phyloP scores from a whole-genome alignment of 2,113 vertebrate species.

The Syrrhaptes paradoxus region DNA sequence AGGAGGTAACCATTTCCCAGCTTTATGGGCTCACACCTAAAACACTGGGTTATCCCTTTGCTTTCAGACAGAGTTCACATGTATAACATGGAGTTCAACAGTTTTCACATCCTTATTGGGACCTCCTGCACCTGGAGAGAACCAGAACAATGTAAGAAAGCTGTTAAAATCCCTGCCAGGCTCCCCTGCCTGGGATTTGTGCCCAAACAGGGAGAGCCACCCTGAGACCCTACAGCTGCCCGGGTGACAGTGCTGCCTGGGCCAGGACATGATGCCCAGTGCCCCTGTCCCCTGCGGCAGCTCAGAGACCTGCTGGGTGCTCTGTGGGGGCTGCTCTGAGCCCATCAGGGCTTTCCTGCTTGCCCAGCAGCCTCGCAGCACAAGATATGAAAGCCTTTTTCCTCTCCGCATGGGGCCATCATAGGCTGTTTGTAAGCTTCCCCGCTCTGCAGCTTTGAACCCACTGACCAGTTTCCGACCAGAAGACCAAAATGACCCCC shows the following conservation, averaged over 20 bases:
- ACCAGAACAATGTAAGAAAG: background rate
- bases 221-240: background rate
- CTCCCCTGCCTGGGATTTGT: background rate
- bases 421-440: background rate
- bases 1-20: background rate
- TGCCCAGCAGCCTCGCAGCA: background rate
- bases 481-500: background rate
- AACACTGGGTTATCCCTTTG: background rate
- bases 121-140: background rate
- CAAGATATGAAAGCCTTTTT: background rate
- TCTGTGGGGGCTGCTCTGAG: rapidly evolving
- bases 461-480: background rate
- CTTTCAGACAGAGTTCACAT: background rate
- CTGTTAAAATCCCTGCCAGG: background rate
- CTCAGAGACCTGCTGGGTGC: too few species aligned
- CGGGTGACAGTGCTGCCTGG: background rate
- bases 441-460: background rate
- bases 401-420: background rate
- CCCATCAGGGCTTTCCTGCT: background rate
- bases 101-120: background rate
- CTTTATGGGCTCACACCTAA: background rate
- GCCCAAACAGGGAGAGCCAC: background rate
- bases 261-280: background rate
- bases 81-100: background rate
- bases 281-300: background rate